Conservation (phyloP, 2,888 invertebrate species). For the Hirtodrosophila trivittata region DNA sequence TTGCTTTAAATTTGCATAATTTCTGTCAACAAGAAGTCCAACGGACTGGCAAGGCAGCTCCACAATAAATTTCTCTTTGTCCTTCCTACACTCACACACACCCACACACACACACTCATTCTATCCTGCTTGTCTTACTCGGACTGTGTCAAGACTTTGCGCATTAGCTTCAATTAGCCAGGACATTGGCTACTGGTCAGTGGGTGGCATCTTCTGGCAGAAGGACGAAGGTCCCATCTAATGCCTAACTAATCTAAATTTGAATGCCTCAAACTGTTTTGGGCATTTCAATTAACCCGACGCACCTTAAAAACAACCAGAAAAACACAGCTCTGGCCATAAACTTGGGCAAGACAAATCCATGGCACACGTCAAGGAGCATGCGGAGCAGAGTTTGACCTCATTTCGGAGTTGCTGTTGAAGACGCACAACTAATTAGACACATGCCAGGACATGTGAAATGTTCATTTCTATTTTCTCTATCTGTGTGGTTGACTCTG, state of each 20-base stretch:
- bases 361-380: slow-evolving; percentile 61
- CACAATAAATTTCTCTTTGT: background rate
- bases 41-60: background rate
- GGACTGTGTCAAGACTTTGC: slow-evolving; percentile 48
- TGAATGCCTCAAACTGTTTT: slow-evolving; percentile 47
- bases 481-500: no score
- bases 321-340: slow-evolving; percentile 20
- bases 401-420: slow-evolving; percentile 59
- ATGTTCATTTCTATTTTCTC: no score
- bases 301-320: slow-evolving; percentile 59
- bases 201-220: background rate
- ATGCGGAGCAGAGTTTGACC: slow-evolving; percentile 60
- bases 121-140: background rate
- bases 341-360: slow-evolving; percentile 65
- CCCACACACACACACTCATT: no score
- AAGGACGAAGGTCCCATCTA: slow-evolving; percentile 44
- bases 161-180: slow-evolving; percentile 68
- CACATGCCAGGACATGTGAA: slow-evolving; percentile 63
- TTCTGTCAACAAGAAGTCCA: slow-evolving; percentile 67
- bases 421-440: slow-evolving; percentile 79
- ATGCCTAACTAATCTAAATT: slow-evolving; percentile 61
- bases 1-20: slow-evolving; percentile 78
- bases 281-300: slow-evolving; percentile 75
- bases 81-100: background rate
- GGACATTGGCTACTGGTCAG: slow-evolving; percentile 50